Evolutionary conservation across 2,888 invertebrate genomes (phyloP), one percentile per base, ranked within the genome.

Genomic region (Pollenia griseotomentosa): DNA sequence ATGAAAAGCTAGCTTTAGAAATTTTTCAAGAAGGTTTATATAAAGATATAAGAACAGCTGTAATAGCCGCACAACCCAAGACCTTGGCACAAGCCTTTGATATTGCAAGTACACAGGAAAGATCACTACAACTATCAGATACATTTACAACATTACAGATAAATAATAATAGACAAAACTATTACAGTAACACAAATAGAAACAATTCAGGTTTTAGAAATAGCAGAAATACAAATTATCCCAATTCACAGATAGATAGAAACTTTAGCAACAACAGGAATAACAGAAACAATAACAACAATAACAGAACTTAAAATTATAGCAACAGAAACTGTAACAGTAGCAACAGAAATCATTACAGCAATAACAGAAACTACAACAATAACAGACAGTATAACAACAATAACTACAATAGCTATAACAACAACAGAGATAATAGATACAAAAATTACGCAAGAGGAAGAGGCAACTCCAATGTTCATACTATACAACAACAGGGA

Each of bases 401-500:
- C 44, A 68, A 44, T 14, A 40, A 14, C 61, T 40, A 40, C 40
- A 61, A 40, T 40, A 61, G 33, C 14, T 44, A 42, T 14, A 46
- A 42, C n/a, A 16, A 6, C 46, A 23, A 65, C 4, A 48, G 63
- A 63, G 44, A 16, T 63, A 42, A 63, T 42, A 63, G 63, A 63
- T 44, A 44, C 63, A 63, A 44, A 44, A 63, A 63, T 63, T 44
- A 63, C 16, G 44, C 42, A 48, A 48, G 48, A 48, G 48, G 48
- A 48, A 48, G 48, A 48, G 12, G 48, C 48, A 10, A 55, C 55
- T 16, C 14, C n/a, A 66, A 48, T 46, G 16, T 42, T 44, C 46
- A 44, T 46, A 12, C 44, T 19, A 65, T 65, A 66, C 66, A 66
- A 66, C 48, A 66, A 48, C 65, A 65, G 46, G 65, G 46, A 46